Conservation (phyloP, 2,113 vertebrate genomes). For the Ammodytes dubius region DNA sequence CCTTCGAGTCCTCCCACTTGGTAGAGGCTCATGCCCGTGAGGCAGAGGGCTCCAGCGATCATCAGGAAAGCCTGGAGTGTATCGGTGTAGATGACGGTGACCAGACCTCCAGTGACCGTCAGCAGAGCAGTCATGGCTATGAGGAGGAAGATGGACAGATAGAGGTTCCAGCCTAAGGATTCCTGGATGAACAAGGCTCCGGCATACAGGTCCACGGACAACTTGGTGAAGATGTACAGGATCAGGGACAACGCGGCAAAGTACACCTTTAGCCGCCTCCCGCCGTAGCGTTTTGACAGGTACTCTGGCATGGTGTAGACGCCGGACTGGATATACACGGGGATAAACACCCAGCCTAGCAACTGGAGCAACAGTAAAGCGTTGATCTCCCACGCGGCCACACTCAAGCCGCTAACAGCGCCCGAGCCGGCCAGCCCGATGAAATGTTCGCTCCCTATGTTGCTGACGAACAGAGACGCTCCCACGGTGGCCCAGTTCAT, state of each 20-base stretch:
- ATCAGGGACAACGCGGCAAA: slow-evolving; percentile 92
- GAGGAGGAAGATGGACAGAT: slow-evolving; percentile 93
- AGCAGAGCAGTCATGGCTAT: slow-evolving; percentile 94
- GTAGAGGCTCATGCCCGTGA: slow-evolving; percentile 90
- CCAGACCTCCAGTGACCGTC: slow-evolving; percentile 95
- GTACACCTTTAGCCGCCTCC: slow-evolving; percentile 93
- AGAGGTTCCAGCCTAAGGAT: slow-evolving; percentile 97
- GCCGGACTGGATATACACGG: slow-evolving; percentile 93
- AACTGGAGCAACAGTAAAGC: slow-evolving; percentile 94
- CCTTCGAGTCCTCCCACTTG: slow-evolving; percentile 94
- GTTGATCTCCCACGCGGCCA: slow-evolving; percentile 97
- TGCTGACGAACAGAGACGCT: slow-evolving; percentile 97
- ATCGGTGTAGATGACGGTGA: slow-evolving; percentile 97
- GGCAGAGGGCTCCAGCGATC: slow-evolving; percentile 93
- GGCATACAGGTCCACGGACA: slow-evolving; percentile 96
- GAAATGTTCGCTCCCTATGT: slow-evolving; percentile 99
- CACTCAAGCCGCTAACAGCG: slow-evolving; percentile 93
- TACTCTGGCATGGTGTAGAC: slow-evolving; percentile 98
- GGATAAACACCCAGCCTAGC: slow-evolving; percentile 96
- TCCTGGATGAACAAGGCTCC: slow-evolving; percentile 98
- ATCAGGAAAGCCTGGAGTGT: slow-evolving; percentile 94
- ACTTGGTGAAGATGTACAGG: slow-evolving; percentile 97
- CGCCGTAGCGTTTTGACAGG: slow-evolving; percentile 94
- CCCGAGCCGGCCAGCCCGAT: slow-evolving; percentile 97
- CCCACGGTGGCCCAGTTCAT: slow-evolving; percentile 95